These are phyloP conservation scores for Eupithecia tripunctaria DNA, from an alignment of 2,888 invertebrate genomes.

Conservation along the genomic window DNA sequence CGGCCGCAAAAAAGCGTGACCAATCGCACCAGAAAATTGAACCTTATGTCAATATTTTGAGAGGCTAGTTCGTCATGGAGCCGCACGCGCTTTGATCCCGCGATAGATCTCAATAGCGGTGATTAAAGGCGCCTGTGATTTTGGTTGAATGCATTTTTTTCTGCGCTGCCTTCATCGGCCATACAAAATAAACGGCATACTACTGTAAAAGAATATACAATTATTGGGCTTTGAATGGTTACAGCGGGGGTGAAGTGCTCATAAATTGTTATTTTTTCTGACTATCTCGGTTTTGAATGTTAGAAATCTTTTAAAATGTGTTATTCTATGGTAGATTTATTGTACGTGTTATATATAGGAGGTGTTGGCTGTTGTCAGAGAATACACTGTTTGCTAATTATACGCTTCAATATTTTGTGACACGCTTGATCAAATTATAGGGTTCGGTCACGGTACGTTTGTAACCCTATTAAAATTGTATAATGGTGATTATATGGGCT, in stretches of 20 bases:
- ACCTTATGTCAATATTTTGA: constrained; percentile 77
- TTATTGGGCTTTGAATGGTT: constrained; percentile 83
- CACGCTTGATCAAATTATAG: constrained; percentile 29
- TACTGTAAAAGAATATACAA: constrained; percentile 85
- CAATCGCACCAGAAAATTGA: constrained; percentile 66
- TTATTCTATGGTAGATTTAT: constrained; percentile 69
- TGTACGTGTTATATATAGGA: constrained; percentile 66
- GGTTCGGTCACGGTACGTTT: constrained; percentile 14
- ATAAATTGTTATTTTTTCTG: constrained; percentile 81
- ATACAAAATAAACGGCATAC: constrained; percentile 81
- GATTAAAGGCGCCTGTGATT: constrained; percentile 85
- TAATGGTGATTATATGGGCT: not conserved
- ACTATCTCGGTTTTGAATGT: constrained; percentile 58
- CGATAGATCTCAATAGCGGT: constrained; percentile 84
- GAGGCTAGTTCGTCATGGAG: constrained; percentile 70
- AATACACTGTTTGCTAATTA: constrained; percentile 74
- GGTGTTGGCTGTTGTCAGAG: constrained; percentile 63
- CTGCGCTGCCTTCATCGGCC: constrained; percentile 75
- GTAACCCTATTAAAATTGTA: constrained; percentile 10
- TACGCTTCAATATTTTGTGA: constrained; percentile 57
- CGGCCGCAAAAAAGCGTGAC: constrained; percentile 77
- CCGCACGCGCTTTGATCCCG: constrained; percentile 77
- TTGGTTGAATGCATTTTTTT: constrained; percentile 82
- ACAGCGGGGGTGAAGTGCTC: constrained; percentile 84
- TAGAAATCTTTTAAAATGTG: constrained; percentile 78